Evolutionary conservation across 35 echinoderm and acorn worm genomes (phyloP).

Genomic region (Amphiura filiformis): DNA sequence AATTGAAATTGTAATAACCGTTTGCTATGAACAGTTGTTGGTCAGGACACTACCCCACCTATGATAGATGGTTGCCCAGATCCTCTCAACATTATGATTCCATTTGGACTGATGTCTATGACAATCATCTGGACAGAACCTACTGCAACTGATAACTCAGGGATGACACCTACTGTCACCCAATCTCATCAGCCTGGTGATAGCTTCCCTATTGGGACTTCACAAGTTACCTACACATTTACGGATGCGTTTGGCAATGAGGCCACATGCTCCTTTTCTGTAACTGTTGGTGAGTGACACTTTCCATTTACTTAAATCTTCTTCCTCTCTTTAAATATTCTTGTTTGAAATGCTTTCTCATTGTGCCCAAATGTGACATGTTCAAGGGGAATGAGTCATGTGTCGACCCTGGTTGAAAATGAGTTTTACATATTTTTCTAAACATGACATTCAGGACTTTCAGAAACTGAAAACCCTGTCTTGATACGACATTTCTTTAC

Average conservation of each 20-base stretch:
- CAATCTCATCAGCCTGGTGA: not conserved
- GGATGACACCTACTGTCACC: not conserved
- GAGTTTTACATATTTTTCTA: too few species aligned
- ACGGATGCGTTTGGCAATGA: conserved; percentile 25
- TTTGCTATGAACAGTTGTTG: too few species aligned
- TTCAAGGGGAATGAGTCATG: too few species aligned
- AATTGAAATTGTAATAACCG: too few species aligned
- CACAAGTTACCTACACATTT: conserved; percentile 26
- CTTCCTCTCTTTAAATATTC: too few species aligned
- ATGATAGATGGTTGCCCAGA: conserved; percentile 34
- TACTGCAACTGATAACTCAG: conserved; percentile 53
- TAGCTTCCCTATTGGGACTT: not conserved
- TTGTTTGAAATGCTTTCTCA: too few species aligned
- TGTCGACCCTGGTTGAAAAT: too few species aligned
- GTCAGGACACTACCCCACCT: conserved; percentile 19
- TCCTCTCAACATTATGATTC: not conserved
- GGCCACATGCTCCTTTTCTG: conserved; percentile 21
- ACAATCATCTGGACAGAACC: conserved; percentile 38
- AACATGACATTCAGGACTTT: too few species aligned
- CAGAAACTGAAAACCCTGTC: too few species aligned
- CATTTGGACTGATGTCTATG: not conserved
- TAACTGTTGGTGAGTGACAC: conserved; percentile 17
- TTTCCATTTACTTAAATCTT: too few species aligned
- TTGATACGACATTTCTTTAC: too few species aligned
- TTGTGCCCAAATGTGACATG: too few species aligned